Evolutionary conservation across 2,888 invertebrate genomes (phyloP).

Genomic region (Pseudococcus jackbeardsleyi): DNA sequence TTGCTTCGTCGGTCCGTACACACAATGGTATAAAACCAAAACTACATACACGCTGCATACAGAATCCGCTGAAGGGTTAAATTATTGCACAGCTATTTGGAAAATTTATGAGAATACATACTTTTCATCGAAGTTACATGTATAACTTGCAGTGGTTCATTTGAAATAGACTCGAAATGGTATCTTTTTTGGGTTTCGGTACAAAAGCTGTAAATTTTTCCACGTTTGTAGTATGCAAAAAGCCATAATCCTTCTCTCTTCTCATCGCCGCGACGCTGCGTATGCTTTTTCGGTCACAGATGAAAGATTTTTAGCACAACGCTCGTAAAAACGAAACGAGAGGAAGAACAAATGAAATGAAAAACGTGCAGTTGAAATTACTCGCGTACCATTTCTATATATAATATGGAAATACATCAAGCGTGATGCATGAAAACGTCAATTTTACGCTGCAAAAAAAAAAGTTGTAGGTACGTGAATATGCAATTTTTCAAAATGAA

Average conservation of each 20-base stretch:
- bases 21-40: not conserved
- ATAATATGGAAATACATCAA: not conserved
- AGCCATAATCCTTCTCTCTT: not conserved
- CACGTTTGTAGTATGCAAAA: not conserved
- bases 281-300: conserved; percentile 35
- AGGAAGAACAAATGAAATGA: conserved; percentile 33
- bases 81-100: not conserved
- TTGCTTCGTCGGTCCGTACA: not conserved
- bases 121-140: not conserved
- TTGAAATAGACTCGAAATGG: not conserved
- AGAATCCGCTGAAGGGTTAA: not conserved
- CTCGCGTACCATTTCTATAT: conserved; percentile 12
- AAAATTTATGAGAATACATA: conserved; percentile 30
- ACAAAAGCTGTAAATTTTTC: conserved; percentile 31
- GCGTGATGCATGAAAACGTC: conserved; percentile 44
- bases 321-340: not conserved
- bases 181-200: not conserved
- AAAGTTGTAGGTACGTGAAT: not conserved
- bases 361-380: conserved; percentile 37
- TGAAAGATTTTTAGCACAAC: conserved; percentile 23
- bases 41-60: not conserved
- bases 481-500: conserved; percentile 29
- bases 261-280: not conserved
- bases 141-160: not conserved
- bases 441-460: not conserved